Conservation (phyloP, 2,888 invertebrate genomes). For the Aphodius sticticus region DNA sequence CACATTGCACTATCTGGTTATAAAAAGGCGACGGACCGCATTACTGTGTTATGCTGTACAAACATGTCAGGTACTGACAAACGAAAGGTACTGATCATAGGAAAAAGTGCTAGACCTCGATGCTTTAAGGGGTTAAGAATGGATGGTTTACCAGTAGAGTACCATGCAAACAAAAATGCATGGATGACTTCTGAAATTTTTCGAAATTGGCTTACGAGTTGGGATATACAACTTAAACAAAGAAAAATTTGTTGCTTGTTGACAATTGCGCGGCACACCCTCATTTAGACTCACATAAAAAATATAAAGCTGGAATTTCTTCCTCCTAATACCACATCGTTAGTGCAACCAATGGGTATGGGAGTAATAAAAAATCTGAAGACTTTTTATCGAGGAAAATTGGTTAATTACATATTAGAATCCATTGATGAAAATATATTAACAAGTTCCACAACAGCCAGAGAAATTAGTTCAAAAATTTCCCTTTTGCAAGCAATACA, state of each 20-base stretch:
- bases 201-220: constrained; percentile 33
- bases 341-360: neutral
- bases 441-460: neutral
- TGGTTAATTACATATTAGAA: neutral
- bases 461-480: constrained; percentile 4
- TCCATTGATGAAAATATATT: constrained; percentile 4
- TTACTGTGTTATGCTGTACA: constrained; percentile 43
- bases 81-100: constrained; percentile 42
- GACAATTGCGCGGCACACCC: constrained; percentile 13
- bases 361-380: neutral
- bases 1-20: constrained; percentile 26
- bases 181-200: constrained; percentile 33
- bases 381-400: neutral
- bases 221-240: constrained; percentile 5
- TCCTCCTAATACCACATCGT: constrained; percentile 14
- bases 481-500: too few species aligned
- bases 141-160: constrained; percentile 26
- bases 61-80: constrained; percentile 45
- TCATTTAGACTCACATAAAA: constrained; percentile 11
- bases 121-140: constrained; percentile 34
- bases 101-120: constrained; percentile 41
- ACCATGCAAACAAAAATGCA: too few species aligned
- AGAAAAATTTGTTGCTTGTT: constrained; percentile 21
- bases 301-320: constrained; percentile 17
- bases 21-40: constrained; percentile 37